Percentiles rank a stretch among this genome's conserved stretches.
phyloP scores from a whole-genome alignment of 1,140 invertebrate genomes.

The Diprion similis region DNA sequence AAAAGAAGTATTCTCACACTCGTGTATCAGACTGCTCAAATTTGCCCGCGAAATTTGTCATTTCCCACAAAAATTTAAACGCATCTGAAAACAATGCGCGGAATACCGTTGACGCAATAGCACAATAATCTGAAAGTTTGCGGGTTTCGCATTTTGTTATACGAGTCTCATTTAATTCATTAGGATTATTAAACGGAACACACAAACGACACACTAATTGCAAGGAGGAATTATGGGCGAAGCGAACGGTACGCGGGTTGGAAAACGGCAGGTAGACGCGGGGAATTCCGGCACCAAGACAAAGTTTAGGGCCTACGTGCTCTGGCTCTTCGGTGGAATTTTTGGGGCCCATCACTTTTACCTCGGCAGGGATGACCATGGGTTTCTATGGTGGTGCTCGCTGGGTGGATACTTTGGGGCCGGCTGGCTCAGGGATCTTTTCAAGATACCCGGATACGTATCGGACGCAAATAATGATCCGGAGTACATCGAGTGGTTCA shows the following conservation, averaged over 20 bases:
- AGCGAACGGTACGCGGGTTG: background rate
- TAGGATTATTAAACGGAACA: too few species aligned
- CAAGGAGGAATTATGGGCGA: background rate
- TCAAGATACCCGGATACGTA: slow-evolving; percentile 86
- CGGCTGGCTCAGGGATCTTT: slow-evolving; percentile 88
- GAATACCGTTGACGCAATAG: too few species aligned
- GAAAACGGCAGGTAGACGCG: background rate
- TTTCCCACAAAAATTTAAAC: too few species aligned
- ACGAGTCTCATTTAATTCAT: too few species aligned
- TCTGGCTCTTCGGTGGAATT: slow-evolving; percentile 87
- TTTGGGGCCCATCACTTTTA: slow-evolving; percentile 93
- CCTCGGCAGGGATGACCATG: slow-evolving; percentile 86
- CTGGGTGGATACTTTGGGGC: slow-evolving; percentile 85
- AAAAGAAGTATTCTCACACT: too few species aligned
- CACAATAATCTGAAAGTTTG: too few species aligned
- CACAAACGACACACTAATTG: too few species aligned
- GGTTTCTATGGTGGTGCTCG: slow-evolving; percentile 86
- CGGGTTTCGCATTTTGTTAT: too few species aligned
- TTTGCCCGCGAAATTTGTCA: too few species aligned
- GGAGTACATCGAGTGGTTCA: slow-evolving; percentile 72
- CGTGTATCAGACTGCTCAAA: too few species aligned
- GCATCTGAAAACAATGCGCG: too few species aligned
- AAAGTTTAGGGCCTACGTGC: slow-evolving; percentile 69
- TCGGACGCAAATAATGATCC: slow-evolving; percentile 84
- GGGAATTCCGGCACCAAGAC: background rate